Conservation (phyloP, 2,888 invertebrate genomes). For the Calliscelio sp. region DNA sequence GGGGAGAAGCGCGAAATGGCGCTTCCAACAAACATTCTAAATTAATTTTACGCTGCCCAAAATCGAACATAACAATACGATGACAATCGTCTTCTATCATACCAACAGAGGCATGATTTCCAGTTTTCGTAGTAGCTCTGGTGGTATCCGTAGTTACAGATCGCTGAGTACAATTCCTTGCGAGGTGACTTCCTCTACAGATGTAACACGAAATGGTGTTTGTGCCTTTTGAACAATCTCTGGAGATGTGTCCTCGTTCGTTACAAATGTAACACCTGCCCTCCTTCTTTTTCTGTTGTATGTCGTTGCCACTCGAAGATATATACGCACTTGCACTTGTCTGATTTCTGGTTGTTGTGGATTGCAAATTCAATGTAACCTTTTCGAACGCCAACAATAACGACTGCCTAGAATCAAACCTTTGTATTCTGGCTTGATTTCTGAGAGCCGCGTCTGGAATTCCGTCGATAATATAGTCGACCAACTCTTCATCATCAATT, state of each 20-base stretch:
- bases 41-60: slow-evolving; percentile 1
- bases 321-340: too few relatives aligned
- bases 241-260: slow-evolving; percentile 12
- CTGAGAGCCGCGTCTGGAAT: slow-evolving; percentile 57
- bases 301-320: too few relatives aligned
- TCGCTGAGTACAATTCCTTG: slow-evolving; percentile 4
- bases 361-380: slow-evolving; percentile 32
- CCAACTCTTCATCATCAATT: slow-evolving; percentile 56
- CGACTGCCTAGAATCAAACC: slow-evolving; percentile 26
- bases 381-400: slow-evolving; percentile 63
- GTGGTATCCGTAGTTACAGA: not conserved
- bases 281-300: not conserved
- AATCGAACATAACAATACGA: not conserved
- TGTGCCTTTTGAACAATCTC: not conserved
- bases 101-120: not conserved
- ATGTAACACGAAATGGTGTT: not conserved
- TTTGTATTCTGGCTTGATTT: slow-evolving; percentile 62
- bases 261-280: slow-evolving; percentile 4
- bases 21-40: too few relatives aligned
- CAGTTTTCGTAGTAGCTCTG: too few relatives aligned
- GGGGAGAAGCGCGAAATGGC: slow-evolving; percentile 17
- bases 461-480: slow-evolving; percentile 69
- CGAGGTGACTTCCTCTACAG: slow-evolving; percentile 14
- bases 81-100: not conserved
- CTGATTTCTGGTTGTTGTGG: not conserved